These are phyloP conservation scores for Lymantria monacha DNA, from an alignment of 2,888 invertebrate species.

Conservation along the genomic window DNA sequence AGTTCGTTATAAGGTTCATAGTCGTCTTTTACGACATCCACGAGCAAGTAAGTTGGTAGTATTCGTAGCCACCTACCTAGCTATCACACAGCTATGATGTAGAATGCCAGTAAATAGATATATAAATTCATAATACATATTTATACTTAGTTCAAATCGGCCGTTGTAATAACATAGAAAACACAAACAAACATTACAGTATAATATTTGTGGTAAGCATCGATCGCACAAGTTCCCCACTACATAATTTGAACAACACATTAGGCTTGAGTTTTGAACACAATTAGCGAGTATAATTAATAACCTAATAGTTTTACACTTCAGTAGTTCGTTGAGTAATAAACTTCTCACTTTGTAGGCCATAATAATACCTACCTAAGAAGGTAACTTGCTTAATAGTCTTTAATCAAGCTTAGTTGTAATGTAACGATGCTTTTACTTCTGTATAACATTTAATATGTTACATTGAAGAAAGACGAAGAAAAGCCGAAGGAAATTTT, in stretches of 20 bases:
- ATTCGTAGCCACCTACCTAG: too few relatives aligned
- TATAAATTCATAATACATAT: too few relatives aligned
- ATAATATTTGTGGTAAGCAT: conserved; percentile 10
- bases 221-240: conserved; percentile 29
- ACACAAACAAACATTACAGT: neutral
- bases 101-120: too few relatives aligned
- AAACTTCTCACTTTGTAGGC: conserved; percentile 29
- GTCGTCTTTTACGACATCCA: too few relatives aligned
- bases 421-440: neutral
- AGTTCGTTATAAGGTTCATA: too few relatives aligned
- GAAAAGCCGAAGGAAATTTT: too few relatives aligned
- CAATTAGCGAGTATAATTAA: conserved; percentile 39
- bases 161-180: neutral
- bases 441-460: too few relatives aligned
- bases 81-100: too few relatives aligned
- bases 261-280: conserved; percentile 38
- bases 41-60: too few relatives aligned
- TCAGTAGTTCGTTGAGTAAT: conserved; percentile 28
- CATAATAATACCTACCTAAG: conserved; percentile 16
- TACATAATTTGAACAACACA: conserved; percentile 39
- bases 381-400: conserved; percentile 27
- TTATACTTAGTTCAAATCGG: too few relatives aligned
- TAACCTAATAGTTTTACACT: conserved; percentile 36
- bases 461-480: too few relatives aligned
- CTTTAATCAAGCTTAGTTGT: conserved; percentile 17